Evolutionary conservation across 1,140 invertebrate genomes (phyloP).

Genomic region (Ceratitis capitata): DNA sequence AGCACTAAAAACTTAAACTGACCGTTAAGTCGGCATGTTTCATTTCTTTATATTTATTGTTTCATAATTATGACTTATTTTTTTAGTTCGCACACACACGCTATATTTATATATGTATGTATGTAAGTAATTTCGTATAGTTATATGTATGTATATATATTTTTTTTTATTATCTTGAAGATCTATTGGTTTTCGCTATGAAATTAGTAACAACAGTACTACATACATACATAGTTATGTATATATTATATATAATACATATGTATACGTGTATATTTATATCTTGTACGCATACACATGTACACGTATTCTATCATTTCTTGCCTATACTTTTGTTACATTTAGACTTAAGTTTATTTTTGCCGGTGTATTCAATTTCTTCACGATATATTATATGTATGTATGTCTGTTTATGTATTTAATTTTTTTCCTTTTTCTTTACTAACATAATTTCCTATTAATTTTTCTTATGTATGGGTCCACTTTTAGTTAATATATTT

Average conservation of each 20-base stretch:
- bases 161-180: not conserved
- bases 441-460: slow-evolving; percentile 32
- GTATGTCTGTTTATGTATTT: not conserved
- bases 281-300: not conserved
- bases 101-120: not conserved
- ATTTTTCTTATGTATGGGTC: not conserved
- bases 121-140: not conserved
- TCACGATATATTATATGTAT: slow-evolving; percentile 35
- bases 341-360: slow-evolving; percentile 7
- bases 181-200: not conserved
- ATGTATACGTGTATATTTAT: not conserved
- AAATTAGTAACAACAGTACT: not conserved
- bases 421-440: not conserved
- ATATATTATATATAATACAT: not conserved
- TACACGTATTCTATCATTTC: not conserved
- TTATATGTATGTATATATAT: not conserved
- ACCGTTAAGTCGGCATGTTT: not conserved
- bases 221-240: not conserved
- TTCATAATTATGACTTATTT: not conserved
- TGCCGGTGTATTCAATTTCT: slow-evolving; percentile 28
- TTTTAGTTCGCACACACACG: not conserved
- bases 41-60: not conserved
- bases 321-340: not conserved
- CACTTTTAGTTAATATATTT: not conserved
- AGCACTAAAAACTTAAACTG: not conserved